Base-by-base conservation (phyloP, 2,888 invertebrate genomes). In the Anarsia innoxiella region DNA sequence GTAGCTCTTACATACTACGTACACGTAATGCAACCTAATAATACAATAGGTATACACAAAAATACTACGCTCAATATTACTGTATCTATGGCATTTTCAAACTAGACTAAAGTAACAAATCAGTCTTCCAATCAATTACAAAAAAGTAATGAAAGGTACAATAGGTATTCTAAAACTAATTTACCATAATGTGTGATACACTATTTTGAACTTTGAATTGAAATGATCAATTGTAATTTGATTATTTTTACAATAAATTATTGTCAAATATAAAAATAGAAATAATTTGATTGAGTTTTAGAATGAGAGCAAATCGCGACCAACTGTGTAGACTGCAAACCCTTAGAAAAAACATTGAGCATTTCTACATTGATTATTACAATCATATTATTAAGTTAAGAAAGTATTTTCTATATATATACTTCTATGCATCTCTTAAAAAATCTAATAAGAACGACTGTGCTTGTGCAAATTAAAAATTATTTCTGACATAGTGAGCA, bases 41-140 rank as follows among this genome's bases (percentile, higher is more conserved):
- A 46, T 59, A 40, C 46, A 56, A 9, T 25, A 25, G n/a, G 67
- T 61, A 62, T 61, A 55, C 64, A 64, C 61, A 68, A 62, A 59
- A 72, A 71, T 63, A 64, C 59, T 68, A 71, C 57, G 56, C 64
- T 69, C 61, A 57, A 61, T 60, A 67, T 33, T 58, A 59, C 53
- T 64, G 70, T 75, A 78, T 82, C 82, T 82, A 84, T 84, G 84
- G 84, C 84, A 83, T 83, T 80, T 71, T 77, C 76, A 74, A 83
- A 84, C 82, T 84, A 84, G 83, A 84, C 82, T 83, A 83, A 66
- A 80, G 70, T 82, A 84, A 83, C 79, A 77, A 82, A 84, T 86
- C 86, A 86, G 86, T 86, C 86, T 86, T 86, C 69, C 65, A 77
- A 72, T 69, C 48, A 72, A 78, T 72, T 78, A 80, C 59, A 62